Percentiles rank a stretch among this genome's conserved stretches.
These are phyloP conservation scores for Trichomalopsis sarcophagae DNA, from an alignment of 1,140 invertebrate genomes.

Conservation along the genomic window DNA sequence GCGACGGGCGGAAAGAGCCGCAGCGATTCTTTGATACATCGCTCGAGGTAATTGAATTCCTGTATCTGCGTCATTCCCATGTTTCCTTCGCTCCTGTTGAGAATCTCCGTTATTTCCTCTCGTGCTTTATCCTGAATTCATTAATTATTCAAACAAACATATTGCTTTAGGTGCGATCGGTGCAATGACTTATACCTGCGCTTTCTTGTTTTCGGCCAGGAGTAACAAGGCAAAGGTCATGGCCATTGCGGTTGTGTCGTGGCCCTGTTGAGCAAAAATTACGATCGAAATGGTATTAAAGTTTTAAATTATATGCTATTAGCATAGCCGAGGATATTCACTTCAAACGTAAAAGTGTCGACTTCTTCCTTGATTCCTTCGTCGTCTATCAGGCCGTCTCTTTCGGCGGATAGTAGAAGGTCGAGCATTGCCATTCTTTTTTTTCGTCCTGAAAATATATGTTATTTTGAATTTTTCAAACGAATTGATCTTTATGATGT, in stretches of 20 bases:
- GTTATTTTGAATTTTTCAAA: not conserved
- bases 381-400: conserved; percentile 74
- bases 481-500: not conserved
- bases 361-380: conserved; percentile 87
- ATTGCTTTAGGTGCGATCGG: not conserved
- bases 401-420: conserved; percentile 80
- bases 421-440: conserved; percentile 88
- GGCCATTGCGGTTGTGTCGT: conserved; percentile 83
- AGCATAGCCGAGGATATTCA: conserved; percentile 58
- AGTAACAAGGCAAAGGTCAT: conserved; percentile 78
- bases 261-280: conserved; percentile 64
- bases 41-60: conserved; percentile 50
- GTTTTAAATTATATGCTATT: not conserved
- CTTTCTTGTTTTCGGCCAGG: conserved; percentile 78
- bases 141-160: conserved; percentile 22
- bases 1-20: conserved; percentile 53
- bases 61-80: conserved; percentile 41
- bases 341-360: conserved; percentile 89
- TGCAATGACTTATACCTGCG: conserved; percentile 73
- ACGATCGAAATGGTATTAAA: not conserved
- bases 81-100: conserved; percentile 21
- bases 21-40: conserved; percentile 56
- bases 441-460: conserved; percentile 64
- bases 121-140: conserved; percentile 31
- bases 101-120: conserved; percentile 28